Evolutionary conservation across 2,888 invertebrate species (phyloP), one percentile per base, ranked within the genome.

Genomic region (Watsonalla cultraria): DNA sequence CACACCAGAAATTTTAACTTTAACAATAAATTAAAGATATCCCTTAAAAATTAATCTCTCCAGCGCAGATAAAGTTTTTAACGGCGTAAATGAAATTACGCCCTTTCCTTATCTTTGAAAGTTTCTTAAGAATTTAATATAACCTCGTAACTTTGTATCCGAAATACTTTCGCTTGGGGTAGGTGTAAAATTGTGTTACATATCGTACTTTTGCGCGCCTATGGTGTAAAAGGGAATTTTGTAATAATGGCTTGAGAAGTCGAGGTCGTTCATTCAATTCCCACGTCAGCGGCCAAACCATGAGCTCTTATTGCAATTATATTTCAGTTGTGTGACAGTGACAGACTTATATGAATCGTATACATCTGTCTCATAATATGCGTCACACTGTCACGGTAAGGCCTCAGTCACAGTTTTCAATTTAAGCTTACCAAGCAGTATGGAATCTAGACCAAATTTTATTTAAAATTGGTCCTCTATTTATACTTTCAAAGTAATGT

Each of bases 31-130:
- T 77, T 78, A 80, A 74, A 70, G 71, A 75, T 79, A 81, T 78
- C 72, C 74, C 71, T 77, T 68, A 80, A 80, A 82, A 82, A 83
- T 78, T 82, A 82, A 83, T 78, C 80, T 80, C 80, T 80, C 80
- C 74, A 77, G 71, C 70, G 72, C 68, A 72, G 76, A 69, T 70
- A 64, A 80, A 82, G 73, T 82, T 83, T 78, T 75, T 76, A 82
- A 81, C 70, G 80, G 73, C 72, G 80, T 74, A 82, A 82, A 84
- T 84, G 76, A 80, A 84, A 84, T 82, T 84, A 82, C 77, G 76
- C 69, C 64, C 69, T 63, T 62, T 65, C 70, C 78, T 82, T 83
- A 82, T 83, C 82, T 80, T 60, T 42, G 62, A 66, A 81, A 82
- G 68, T 81, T 84, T 78, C 74, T 71, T 78, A 72, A 64, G 78